A percentile compares a stretch with the other conserved stretches of the same genome.
phyloP scores from a whole-genome alignment of 2,113 vertebrate species.

The Nyctibius bracteatus region DNA sequence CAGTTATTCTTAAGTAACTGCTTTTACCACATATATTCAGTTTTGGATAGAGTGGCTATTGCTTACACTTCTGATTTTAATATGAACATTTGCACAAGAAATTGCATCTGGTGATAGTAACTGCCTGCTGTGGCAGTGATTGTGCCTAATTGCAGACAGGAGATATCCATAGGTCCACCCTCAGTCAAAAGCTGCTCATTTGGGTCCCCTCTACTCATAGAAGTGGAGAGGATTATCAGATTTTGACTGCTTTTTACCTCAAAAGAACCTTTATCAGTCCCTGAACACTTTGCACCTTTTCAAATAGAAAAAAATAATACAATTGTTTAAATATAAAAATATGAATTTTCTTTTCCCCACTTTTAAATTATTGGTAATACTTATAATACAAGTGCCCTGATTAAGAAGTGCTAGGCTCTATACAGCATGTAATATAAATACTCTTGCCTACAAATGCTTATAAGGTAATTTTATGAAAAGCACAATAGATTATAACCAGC shows the following conservation, averaged over 20 bases:
- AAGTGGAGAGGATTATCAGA: neutral
- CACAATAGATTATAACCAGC: neutral
- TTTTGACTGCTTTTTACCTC: neutral
- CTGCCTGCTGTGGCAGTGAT: neutral
- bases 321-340: neutral
- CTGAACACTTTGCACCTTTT: neutral
- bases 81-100: neutral
- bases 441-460: neutral
- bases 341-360: neutral
- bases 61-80: neutral
- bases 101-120: neutral
- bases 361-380: neutral
- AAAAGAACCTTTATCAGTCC: neutral
- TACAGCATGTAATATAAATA: neutral
- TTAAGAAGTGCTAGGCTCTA: neutral
- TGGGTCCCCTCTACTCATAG: neutral
- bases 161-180: neutral
- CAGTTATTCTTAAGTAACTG: neutral
- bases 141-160: neutral
- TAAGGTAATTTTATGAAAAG: neutral
- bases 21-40: neutral
- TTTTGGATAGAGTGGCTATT: neutral
- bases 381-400: neutral
- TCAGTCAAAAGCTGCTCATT: neutral
- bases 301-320: neutral